Conservation (phyloP, 2,888 invertebrate species). For the Hipparchia sbordonii region DNA sequence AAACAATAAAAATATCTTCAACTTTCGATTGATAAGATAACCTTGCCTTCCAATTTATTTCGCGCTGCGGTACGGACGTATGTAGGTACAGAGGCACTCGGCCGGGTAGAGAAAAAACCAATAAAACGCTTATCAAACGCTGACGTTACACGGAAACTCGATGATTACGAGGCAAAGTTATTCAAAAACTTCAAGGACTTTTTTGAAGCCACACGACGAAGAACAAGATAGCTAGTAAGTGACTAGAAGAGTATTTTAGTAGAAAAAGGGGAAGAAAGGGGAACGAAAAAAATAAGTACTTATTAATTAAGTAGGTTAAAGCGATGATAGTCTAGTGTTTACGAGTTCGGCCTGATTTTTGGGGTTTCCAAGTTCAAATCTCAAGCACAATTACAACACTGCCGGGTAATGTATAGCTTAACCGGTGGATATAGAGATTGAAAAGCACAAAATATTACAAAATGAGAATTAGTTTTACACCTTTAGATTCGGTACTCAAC, state of each 20-base stretch:
- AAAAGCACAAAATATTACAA: no score
- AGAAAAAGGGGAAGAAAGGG: background rate
- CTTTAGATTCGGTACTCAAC: no score
- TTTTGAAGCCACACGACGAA: background rate
- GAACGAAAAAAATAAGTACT: no score
- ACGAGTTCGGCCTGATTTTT: no score
- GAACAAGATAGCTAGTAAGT: no score
- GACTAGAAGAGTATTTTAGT: background rate
- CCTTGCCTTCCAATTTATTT: slow-evolving; percentile 80
- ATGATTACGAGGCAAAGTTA: slow-evolving; percentile 12
- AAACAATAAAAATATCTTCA: slow-evolving; percentile 39
- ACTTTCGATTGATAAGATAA: slow-evolving; percentile 78
- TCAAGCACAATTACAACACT: no score
- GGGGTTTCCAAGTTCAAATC: background rate
- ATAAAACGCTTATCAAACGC: slow-evolving; percentile 58
- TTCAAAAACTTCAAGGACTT: slow-evolving; percentile 20
- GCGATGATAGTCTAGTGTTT: no score
- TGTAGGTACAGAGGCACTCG: slow-evolving; percentile 23
- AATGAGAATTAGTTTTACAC: no score
- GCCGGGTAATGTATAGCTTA: no score
- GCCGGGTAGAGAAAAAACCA: slow-evolving; percentile 53
- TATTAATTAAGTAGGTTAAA: no score
- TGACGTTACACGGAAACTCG: slow-evolving; percentile 30
- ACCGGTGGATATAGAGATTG: no score
- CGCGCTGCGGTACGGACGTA: slow-evolving; percentile 49